Evolutionary conservation across 2,797 vertebrate genomes (phyloP), one percentile per base, ranked within the genome.

Genomic region (Cyprinella venusta): DNA sequence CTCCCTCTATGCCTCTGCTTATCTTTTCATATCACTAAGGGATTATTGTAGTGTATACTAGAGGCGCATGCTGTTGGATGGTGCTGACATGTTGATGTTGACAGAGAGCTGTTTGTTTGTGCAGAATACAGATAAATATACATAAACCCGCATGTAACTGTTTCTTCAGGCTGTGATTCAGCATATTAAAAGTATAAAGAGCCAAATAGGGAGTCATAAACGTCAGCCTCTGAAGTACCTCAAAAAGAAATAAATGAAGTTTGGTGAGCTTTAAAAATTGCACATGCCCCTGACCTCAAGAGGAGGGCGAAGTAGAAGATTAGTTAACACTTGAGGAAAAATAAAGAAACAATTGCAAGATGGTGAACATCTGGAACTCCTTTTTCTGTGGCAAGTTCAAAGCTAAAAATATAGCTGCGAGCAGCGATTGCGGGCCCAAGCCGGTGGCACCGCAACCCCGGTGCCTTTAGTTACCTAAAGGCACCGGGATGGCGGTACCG

Each of bases 341-440:
- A 85, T 79, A 85, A 86, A 91, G 92, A 93, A 90, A 91, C 91
- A 91, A 91, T 85, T 90, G 86, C 87, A 90, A 92, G 92, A 94
- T 91, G 89, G 88, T 86, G 88, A 92, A 91, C 94, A 95, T 90
- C 92, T 95, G 95, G 91, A 89, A 87, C 85, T 93, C 90, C 85
- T 89, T 91, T 90, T 91, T 90, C 89, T 93, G 92, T 91, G 94
- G 93, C 88, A 86, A 92, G 93, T 94, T 95, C 93, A 94, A 95
- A 95, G 94, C 93, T 88, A 63, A 92, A 92, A n/a, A n/a, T n/a
- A n/a, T n/a, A n/a, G n/a, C n/a, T n/a, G n/a, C n/a, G n/a, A n/a
- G n/a, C n/a, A n/a, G n/a, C n/a, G n/a, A n/a, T n/a, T n/a, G n/a
- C n/a, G n/a, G n/a, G n/a, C n/a, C n/a, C n/a, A n/a, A n/a, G n/a